A percentile compares a stretch with the other conserved stretches of the same genome.
phyloP scores from a whole-genome alignment of 2,113 vertebrate species.

The Nothobranchius furzeri region DNA sequence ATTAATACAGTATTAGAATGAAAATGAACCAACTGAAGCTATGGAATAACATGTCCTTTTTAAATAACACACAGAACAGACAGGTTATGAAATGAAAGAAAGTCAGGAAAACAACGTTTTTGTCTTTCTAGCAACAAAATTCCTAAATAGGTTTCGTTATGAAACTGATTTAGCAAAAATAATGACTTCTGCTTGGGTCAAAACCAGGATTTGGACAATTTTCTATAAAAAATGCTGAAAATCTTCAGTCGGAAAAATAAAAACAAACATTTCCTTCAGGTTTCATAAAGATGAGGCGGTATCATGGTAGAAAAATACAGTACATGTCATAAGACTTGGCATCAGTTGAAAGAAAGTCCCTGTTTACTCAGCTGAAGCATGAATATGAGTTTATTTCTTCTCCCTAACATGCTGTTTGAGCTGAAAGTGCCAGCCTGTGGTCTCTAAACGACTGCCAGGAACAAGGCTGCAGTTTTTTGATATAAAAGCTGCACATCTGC shows the following conservation, averaged over 20 bases:
- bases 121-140: not conserved
- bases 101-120: conserved; percentile 35
- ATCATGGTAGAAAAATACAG: conserved; percentile 17
- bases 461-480: conserved; percentile 32
- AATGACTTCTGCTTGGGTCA: not conserved
- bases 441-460: conserved; percentile 45
- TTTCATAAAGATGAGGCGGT: too few relatives aligned
- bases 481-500: conserved; percentile 51
- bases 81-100: conserved; percentile 28
- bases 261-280: conserved; percentile 38
- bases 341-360: conserved; percentile 28
- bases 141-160: not conserved
- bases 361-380: conserved; percentile 53
- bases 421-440: conserved; percentile 63
- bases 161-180: not conserved
- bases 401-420: conserved; percentile 70
- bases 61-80: conserved; percentile 71
- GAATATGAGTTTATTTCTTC: conserved; percentile 49
- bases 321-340: conserved; percentile 19
- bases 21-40: conserved; percentile 48
- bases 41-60: conserved; percentile 55
- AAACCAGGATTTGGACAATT: not conserved
- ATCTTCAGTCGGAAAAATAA: conserved; percentile 41
- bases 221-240: conserved; percentile 9
- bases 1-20: conserved; percentile 61